Evolutionary conservation across 2,113 vertebrate genomes (phyloP), one percentile per base, ranked within the genome.

Genomic region (Mirounga angustirostris): DNA sequence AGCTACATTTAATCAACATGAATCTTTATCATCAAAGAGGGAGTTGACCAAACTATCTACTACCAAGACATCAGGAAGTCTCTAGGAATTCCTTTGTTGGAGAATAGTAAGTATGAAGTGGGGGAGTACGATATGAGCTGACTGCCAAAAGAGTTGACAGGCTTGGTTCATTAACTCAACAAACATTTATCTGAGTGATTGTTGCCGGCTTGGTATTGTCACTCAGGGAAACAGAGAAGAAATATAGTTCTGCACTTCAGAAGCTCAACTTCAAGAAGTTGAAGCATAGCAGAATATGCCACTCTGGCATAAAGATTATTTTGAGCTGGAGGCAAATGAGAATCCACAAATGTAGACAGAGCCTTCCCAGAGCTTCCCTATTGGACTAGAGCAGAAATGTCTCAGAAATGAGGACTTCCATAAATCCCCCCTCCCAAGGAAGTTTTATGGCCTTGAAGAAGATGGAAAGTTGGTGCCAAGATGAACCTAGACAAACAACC

Each of bases 251-350:
- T 59, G 40, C 9, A 11, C 63, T 80, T 80, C 58, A 59, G 43
- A 58, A 92, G 78, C 33, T 93, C 22, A 90, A 43, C 83, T 95
- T 97, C 6, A 87, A 80, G 30, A 85, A 95, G 71, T 58, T 85
- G 52, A 84, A 78, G 19, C 4, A 16, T 67, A 85, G 30, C 52
- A 46, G 71, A 76, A 76, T 84, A 91, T 84, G 69, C 36, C 36
- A 91, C 14, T 84, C 28, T 67, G 80, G 30, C 19, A 79, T 89
- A 74, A 76, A 83, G 36, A 95, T 58, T 54, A 71, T 54, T 82
- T 54, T 95, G 36, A 85, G 36, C 40, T 69, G 50, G 50, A 69
- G 52, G 50, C 58, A 91, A 91, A 79, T 59, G 18, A 83, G 28
- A 85, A 78, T 85, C 71, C 58, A 6, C 14, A 79, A 76, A 56